These are phyloP conservation scores for Conus canariensis DNA, from an alignment of 2,888 invertebrate species.

Conservation along the genomic window DNA sequence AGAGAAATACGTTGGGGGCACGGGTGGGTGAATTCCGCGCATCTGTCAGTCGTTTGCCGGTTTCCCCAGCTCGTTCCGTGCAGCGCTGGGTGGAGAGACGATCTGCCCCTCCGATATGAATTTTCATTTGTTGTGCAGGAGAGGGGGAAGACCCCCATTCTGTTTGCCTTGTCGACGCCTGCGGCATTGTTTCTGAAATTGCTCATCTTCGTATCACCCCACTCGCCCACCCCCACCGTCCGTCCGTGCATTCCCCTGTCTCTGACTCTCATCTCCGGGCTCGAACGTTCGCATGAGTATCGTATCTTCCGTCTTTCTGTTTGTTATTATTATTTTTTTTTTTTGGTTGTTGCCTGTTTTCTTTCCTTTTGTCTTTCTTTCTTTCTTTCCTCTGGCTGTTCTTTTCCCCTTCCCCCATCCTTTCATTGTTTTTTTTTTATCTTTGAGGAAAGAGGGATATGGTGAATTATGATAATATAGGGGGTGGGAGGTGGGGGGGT, in stretches of 20 bases:
- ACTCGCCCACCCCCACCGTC: not conserved
- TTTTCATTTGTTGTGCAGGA: conserved; percentile 26
- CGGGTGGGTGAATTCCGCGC: not conserved
- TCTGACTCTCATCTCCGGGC: not conserved
- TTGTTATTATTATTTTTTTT: not conserved
- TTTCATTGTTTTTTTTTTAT: not conserved
- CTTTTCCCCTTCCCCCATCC: not conserved
- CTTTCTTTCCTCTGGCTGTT: not conserved
- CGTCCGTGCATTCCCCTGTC: not conserved
- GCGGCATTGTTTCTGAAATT: conserved; percentile 23
- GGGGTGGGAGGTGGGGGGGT: too few species aligned
- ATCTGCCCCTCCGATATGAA: not conserved
- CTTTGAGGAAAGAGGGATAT: too few species aligned
- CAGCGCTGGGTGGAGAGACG: not conserved
- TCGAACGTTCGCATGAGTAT: not conserved
- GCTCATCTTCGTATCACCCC: not conserved
- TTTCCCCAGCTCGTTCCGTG: not conserved
- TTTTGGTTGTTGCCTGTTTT: not conserved
- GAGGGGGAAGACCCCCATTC: not conserved
- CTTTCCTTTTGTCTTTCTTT: too few species aligned
- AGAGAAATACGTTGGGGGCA: not conserved
- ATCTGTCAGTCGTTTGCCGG: conserved; percentile 27
- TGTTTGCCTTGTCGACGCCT: conserved; percentile 17
- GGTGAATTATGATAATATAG: too few species aligned
- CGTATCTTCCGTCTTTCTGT: not conserved